Conservation (phyloP, 2,113 vertebrate species). For the Pseudorhombus dupliciocellatus region DNA sequence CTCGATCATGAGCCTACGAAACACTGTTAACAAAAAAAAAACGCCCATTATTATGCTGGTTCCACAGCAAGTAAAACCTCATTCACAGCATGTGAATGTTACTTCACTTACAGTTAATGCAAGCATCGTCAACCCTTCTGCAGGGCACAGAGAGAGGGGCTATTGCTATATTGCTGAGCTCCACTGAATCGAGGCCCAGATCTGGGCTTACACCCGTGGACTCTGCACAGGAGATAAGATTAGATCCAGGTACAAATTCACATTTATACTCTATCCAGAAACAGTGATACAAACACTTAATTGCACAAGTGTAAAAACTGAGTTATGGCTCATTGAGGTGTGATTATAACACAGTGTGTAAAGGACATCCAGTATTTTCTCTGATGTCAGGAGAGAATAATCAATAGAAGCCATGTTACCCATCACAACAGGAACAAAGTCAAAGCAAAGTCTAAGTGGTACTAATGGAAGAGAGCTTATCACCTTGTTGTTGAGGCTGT, state of each 20-base stretch:
- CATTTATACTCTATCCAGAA: conserved; percentile 6
- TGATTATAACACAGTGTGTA: not conserved
- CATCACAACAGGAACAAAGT: not conserved
- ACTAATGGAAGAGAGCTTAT: conserved; percentile 35
- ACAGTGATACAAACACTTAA: conserved; percentile 29
- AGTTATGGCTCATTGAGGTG: not conserved
- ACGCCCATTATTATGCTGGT: too few species aligned
- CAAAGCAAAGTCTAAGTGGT: conserved; percentile 6
- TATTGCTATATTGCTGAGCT: conserved; percentile 50
- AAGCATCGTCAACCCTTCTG: not conserved
- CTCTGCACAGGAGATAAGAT: conserved; percentile 83
- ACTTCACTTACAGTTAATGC: not conserved
- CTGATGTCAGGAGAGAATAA: conserved; percentile 11
- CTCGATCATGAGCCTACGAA: not conserved
- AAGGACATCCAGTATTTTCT: not conserved
- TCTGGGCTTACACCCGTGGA: conserved; percentile 68
- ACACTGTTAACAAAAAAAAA: not conserved
- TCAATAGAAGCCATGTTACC: conserved; percentile 28
- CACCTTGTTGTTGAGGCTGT: conserved; percentile 24
- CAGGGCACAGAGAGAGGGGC: not conserved
- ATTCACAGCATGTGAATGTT: not conserved
- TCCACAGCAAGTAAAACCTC: not conserved
- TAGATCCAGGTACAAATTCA: conserved; percentile 59
- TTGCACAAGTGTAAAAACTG: conserved; percentile 13
- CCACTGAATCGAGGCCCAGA: conserved; percentile 54